Evolutionary conservation across 1,140 invertebrate species (phyloP), one percentile per base, ranked within the genome.

Genomic region (Drosophila gunungcola): DNA sequence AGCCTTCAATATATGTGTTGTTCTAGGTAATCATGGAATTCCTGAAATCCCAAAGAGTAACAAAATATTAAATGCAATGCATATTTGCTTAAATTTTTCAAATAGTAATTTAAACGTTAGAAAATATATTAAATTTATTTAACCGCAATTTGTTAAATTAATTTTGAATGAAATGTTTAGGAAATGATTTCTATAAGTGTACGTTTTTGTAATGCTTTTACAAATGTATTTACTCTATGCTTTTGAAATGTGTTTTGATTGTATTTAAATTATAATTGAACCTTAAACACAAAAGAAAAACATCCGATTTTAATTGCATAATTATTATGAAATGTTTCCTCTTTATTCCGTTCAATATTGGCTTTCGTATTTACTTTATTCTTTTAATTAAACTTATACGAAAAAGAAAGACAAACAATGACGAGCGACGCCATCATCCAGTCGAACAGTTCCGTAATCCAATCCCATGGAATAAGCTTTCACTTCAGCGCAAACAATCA

Each of bases 341-440:
- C 3, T 39, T 10, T 2, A 12, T 67, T 64, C 6, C 16, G 32
- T 25, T 67, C 11, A 2, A 25, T 21, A 36, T 4, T 32, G 3
- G n/a, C 48, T n/a, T 25, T 25, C 12, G 21, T n/a, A 32, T 46
- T 39, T 39, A 25, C 34, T 53, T 64, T 53, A 67, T 46, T 39
- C 45, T 36, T 10, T 68, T 53, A 63, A 62, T 77, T 62, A 77
- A 76, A 55, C 53, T 55, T 29, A 48, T 38, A 62, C 69, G 72
- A 63, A 60, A 64, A 61, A 36, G 9, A 27, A 62, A 34, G 39
- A 10, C 51, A 62, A 68, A 60, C 55, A 55, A 49, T 5, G 27
- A 46, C 39, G 36, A 49, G 39, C 34, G 56, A 41, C 38, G 54
- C 16, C 39, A 52, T 25, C 34, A 53, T 34, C 10, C 51, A 21